Evolutionary conservation across 2,888 invertebrate species (phyloP).

Genomic region (Nemotelus pantherinus): DNA sequence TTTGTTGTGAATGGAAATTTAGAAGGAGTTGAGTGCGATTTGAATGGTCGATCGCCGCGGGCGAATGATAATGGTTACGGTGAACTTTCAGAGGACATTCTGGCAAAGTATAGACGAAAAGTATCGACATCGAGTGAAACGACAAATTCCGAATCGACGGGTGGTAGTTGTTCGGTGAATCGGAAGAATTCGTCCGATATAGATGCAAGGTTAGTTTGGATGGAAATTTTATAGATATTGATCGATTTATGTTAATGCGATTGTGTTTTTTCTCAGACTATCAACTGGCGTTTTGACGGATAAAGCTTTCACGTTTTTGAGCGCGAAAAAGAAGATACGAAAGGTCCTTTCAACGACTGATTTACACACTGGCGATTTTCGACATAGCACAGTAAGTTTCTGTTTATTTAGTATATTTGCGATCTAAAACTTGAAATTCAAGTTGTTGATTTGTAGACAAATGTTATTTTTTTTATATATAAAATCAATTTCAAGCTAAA

Average conservation of each 20-base stretch:
- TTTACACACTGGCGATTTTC: constrained; percentile 74
- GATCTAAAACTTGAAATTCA: background rate
- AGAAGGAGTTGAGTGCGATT: constrained; percentile 48
- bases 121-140: constrained; percentile 69
- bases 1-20: constrained; percentile 55
- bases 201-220: constrained; percentile 62
- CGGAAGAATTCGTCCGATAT: constrained; percentile 60
- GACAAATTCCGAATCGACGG: constrained; percentile 64
- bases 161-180: constrained; percentile 57
- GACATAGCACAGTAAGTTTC: constrained; percentile 67
- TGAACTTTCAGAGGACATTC: constrained; percentile 90
- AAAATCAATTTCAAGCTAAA: too few relatives aligned
- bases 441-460: too few relatives aligned
- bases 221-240: background rate
- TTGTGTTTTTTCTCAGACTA: constrained; percentile 50
- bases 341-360: constrained; percentile 91
- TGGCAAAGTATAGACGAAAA: constrained; percentile 89
- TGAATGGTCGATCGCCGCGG: constrained; percentile 33
- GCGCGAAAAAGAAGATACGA: constrained; percentile 83
- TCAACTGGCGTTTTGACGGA: constrained; percentile 56
- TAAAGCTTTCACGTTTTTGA: constrained; percentile 59
- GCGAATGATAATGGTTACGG: constrained; percentile 57
- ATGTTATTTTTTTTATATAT: too few relatives aligned
- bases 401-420: background rate
- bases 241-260: constrained; percentile 25